Evolutionary conservation across 2,888 invertebrate genomes (phyloP).

Genomic region (Lamellibrachia columna): DNA sequence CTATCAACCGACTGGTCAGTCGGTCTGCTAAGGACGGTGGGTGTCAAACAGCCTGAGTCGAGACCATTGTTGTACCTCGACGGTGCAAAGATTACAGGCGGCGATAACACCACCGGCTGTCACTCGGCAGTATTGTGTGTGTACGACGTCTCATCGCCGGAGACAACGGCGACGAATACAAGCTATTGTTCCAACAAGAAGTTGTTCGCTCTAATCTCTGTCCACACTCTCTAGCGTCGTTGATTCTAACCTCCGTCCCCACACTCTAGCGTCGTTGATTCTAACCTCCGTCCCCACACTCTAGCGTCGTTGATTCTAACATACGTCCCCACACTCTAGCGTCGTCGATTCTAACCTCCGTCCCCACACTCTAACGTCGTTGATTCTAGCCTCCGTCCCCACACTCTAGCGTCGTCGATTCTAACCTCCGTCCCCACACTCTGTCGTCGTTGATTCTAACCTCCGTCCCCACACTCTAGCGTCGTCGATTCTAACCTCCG

Average conservation of each 20-base stretch:
- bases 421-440: background rate
- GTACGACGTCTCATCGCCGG: background rate
- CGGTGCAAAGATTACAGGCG: constrained; percentile 16
- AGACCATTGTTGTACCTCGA: background rate
- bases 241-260: background rate
- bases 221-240: background rate
- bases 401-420: background rate
- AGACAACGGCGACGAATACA: background rate
- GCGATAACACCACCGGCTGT: background rate
- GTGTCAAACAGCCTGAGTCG: background rate
- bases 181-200: background rate
- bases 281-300: background rate
- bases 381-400: background rate
- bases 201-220: background rate
- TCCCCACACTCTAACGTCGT: background rate
- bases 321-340: background rate
- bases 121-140: background rate
- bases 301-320: background rate
- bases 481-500: background rate
- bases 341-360: background rate
- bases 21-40: background rate
- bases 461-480: background rate
- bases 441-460: background rate
- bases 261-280: background rate
- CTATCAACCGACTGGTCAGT: background rate